Evolutionary conservation across 92 coral and sea anemone genomes (phyloP).

Genomic region (Porites lobata): DNA sequence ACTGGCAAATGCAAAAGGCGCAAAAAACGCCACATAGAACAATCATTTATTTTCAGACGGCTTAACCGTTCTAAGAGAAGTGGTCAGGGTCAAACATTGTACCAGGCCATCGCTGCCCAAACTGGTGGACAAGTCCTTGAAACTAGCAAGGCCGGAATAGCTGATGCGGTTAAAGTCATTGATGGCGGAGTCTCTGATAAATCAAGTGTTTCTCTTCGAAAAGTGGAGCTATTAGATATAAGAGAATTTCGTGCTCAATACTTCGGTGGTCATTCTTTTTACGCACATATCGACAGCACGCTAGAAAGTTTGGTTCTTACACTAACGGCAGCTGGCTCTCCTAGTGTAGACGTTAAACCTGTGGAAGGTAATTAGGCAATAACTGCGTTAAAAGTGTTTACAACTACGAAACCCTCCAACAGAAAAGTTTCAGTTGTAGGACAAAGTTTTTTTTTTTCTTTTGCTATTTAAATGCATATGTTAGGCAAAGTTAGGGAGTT

Average conservation of each 20-base stretch:
- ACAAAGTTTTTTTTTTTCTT: too few relatives aligned
- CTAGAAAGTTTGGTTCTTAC: conserved; percentile 40
- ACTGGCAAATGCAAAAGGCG: conserved; percentile 50
- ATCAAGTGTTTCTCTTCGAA: conserved; percentile 26
- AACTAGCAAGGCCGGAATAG: conserved; percentile 43
- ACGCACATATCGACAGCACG: conserved; percentile 51
- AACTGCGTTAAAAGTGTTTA: too few relatives aligned
- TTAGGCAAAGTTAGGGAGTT: too few relatives aligned
- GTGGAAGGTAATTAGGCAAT: conserved; percentile 32
- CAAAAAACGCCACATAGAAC: conserved; percentile 6
- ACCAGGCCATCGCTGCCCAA: conserved; percentile 61
- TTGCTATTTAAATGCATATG: too few relatives aligned
- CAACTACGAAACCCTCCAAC: too few relatives aligned
- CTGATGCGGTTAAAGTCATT: conserved; percentile 49
- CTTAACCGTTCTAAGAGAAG: conserved; percentile 36
- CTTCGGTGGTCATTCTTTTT: conserved; percentile 3
- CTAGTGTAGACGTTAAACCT: background rate
- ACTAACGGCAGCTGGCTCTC: conserved; percentile 29
- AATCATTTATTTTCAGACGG: background rate
- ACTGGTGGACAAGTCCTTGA: conserved; percentile 76
- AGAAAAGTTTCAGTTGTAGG: too few relatives aligned
- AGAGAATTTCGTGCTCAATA: conserved; percentile 12
- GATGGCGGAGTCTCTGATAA: conserved; percentile 25
- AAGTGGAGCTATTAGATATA: conserved; percentile 49
- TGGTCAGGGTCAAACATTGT: conserved; percentile 36